These are phyloP conservation scores for Barnardius zonarius DNA, from an alignment of 2,113 vertebrate genomes.

Conservation along the genomic window DNA sequence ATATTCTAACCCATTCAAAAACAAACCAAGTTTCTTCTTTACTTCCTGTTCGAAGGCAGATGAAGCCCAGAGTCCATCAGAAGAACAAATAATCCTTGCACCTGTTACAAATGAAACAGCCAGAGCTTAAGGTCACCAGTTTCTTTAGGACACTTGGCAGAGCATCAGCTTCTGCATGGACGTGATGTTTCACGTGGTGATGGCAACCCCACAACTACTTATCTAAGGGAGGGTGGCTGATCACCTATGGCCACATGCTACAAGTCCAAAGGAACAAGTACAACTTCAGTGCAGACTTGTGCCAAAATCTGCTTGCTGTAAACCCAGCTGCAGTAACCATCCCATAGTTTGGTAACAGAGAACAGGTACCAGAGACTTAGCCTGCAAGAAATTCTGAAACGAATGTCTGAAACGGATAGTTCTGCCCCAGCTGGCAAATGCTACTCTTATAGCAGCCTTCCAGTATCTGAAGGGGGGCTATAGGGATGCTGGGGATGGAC, in stretches of 20 bases:
- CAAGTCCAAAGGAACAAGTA: not conserved
- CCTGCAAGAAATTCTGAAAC: not conserved
- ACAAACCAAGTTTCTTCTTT: not conserved
- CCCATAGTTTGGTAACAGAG: not conserved
- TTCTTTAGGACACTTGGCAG: not conserved
- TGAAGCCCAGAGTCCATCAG: not conserved
- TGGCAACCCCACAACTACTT: not conserved
- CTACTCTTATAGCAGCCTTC: not conserved
- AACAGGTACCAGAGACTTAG: not conserved
- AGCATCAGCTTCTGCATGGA: rapidly evolving
- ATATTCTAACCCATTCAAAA: not conserved
- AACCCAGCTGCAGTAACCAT: not conserved
- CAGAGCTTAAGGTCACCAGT: not conserved
- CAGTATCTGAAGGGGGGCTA: too few species aligned
- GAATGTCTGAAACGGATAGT: not conserved
- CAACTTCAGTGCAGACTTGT: not conserved
- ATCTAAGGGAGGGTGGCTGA: not conserved
- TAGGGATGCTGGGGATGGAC: too few species aligned
- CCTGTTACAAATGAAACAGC: not conserved
- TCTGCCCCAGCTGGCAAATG: not conserved
- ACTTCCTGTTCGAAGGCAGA: not conserved
- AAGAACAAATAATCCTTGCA: not conserved
- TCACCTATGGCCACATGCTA: not conserved
- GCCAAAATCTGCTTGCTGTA: not conserved
- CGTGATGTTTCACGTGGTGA: not conserved